A percentile compares a stretch with the other conserved stretches of the same genome.
Conservation (phyloP, 2,888 invertebrate genomes). For the Eledona agricola region DNA sequence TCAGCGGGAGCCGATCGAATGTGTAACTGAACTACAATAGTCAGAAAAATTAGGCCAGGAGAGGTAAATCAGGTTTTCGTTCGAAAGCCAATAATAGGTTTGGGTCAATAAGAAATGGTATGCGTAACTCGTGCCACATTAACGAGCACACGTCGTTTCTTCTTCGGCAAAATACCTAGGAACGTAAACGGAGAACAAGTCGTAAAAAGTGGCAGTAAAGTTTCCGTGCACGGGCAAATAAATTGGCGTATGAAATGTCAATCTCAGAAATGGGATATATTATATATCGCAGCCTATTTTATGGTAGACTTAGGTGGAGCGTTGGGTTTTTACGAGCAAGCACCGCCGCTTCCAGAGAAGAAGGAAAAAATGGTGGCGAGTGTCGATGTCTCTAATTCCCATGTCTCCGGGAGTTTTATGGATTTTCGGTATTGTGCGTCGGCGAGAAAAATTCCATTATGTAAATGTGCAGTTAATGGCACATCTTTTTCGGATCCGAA, state of each 20-base stretch:
- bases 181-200: constrained; percentile 36
- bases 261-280: constrained; percentile 54
- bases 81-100: no score
- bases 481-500: constrained; percentile 21
- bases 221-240: constrained; percentile 47
- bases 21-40: no score
- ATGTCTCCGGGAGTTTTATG: constrained; percentile 18
- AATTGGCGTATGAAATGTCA: constrained; percentile 56
- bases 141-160: no score
- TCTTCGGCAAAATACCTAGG: constrained; percentile 16
- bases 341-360: constrained; percentile 17
- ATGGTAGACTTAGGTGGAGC: constrained; percentile 49
- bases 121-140: no score
- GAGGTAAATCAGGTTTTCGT: no score
- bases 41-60: no score
- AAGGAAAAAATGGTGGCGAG: constrained; percentile 18
- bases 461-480: constrained; percentile 31
- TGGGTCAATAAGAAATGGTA: no score
- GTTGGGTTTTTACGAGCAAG: constrained; percentile 45
- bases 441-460: constrained; percentile 31
- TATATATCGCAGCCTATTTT: constrained; percentile 50
- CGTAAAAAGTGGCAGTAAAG: constrained; percentile 46
- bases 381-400: constrained; percentile 19
- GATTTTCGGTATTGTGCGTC: constrained; percentile 26
- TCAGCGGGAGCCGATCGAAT: no score